Evolutionary conservation across 2,113 vertebrate species (phyloP).

Genomic region (Stigmatopora argus): DNA sequence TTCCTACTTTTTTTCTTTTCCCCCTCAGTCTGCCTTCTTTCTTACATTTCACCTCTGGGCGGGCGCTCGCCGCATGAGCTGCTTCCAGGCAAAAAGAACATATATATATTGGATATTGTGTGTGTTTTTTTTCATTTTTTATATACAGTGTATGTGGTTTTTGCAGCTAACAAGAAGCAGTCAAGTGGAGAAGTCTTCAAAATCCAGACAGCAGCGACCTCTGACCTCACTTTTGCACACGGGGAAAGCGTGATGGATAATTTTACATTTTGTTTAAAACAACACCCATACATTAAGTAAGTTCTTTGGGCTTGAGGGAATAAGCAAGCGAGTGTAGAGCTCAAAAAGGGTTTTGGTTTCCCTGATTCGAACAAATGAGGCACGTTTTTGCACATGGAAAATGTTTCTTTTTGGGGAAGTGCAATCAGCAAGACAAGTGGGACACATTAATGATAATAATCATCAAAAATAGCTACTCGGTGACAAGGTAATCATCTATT

Average conservation of each 20-base stretch:
- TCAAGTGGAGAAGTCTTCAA: neutral
- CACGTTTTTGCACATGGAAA: slow-evolving; percentile 46
- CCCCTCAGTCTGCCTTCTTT: neutral
- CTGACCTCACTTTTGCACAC: neutral
- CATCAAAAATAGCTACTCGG: neutral
- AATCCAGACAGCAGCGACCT: neutral
- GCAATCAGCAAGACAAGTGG: slow-evolving; percentile 30
- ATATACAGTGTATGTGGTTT: neutral
- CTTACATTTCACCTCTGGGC: neutral
- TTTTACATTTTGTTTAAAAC: slow-evolving; percentile 4
- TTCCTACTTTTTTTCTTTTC: neutral
- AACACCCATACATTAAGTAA: slow-evolving; percentile 3
- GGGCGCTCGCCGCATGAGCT: slow-evolving; percentile 1
- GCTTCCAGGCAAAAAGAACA: neutral
- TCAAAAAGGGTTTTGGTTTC: slow-evolving; percentile 1
- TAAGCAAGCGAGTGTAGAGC: neutral
- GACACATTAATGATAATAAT: slow-evolving; percentile 4
- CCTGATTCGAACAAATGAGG: slow-evolving; percentile 63
- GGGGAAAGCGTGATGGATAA: neutral
- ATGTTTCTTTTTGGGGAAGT: slow-evolving; percentile 34
- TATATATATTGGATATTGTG: neutral
- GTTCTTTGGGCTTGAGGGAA: neutral
- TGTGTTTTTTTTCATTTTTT: neutral
- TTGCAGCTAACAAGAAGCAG: slow-evolving; percentile 7
- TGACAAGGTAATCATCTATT: neutral